Percentiles rank a stretch among this genome's conserved stretches.
Evolutionary conservation across 35 echinoderm and acorn worm species (phyloP).

Genomic region (Acanthaster planci): DNA sequence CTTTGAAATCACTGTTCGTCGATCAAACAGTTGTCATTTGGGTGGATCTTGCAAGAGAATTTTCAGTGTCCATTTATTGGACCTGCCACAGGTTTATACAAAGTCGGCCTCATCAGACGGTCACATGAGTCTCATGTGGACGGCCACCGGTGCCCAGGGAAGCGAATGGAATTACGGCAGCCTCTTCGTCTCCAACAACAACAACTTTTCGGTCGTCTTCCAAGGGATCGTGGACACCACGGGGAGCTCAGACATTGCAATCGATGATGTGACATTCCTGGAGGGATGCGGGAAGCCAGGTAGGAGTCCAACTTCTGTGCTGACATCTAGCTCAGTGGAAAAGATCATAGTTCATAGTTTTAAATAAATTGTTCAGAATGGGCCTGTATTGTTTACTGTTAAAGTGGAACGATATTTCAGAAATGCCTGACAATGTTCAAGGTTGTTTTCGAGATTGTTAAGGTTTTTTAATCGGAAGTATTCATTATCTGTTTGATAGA

Average conservation of each 20-base stretch:
- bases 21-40: too few relatives aligned
- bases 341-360: neutral
- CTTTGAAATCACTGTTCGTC: too few relatives aligned
- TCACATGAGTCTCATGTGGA: constrained; percentile 60
- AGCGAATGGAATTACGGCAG: constrained; percentile 60
- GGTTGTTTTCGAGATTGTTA: too few relatives aligned
- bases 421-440: too few relatives aligned
- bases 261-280: constrained; percentile 76
- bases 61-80: neutral
- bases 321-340: neutral
- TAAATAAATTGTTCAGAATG: too few relatives aligned
- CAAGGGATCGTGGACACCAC: constrained; percentile 52
- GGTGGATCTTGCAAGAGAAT: too few relatives aligned
- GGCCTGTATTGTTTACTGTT: too few relatives aligned
- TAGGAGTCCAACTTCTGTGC: neutral
- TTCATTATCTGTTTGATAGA: too few relatives aligned
- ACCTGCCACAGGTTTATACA: neutral
- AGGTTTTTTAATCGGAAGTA: too few relatives aligned
- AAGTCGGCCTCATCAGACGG: constrained; percentile 10
- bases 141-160: constrained; percentile 50
- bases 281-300: constrained; percentile 35
- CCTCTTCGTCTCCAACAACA: constrained; percentile 39
- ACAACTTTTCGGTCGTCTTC: constrained; percentile 64
- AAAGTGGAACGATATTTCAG: too few relatives aligned
- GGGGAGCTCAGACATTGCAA: constrained; percentile 53